Evolutionary conservation across 2,797 vertebrate genomes (phyloP).

Genomic region (Acrossocheilus fasciatus): DNA sequence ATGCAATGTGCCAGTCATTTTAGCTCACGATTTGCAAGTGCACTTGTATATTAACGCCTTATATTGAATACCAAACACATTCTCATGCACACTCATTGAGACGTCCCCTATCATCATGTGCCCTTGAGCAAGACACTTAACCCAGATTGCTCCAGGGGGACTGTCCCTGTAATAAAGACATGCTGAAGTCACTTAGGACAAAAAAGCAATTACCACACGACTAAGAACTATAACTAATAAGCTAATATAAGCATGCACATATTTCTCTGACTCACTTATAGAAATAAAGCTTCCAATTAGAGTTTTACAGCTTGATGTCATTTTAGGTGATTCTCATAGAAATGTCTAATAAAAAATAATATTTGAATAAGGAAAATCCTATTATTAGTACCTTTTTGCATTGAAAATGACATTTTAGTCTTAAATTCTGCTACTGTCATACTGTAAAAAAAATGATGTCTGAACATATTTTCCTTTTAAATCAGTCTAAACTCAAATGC

Average conservation of each 20-base stretch:
- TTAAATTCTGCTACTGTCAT: background rate
- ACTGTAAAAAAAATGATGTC: background rate
- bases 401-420: background rate
- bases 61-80: background rate
- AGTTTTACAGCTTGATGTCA: background rate
- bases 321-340: background rate
- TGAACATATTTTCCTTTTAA: background rate
- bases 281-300: background rate
- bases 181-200: background rate
- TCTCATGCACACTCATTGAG: background rate
- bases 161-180: conserved; percentile 6
- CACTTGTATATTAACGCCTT: background rate
- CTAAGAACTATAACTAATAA: conserved; percentile 25
- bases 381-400: background rate
- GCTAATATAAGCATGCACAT: conserved; percentile 14
- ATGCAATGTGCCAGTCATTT: background rate
- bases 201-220: conserved; percentile 17
- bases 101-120: background rate
- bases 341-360: background rate
- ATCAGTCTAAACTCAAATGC: background rate
- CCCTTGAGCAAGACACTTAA: background rate
- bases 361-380: background rate
- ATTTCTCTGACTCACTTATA: background rate
- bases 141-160: conserved; percentile 1
- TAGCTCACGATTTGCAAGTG: background rate